A percentile compares a stretch with the other conserved stretches of the same genome.
Evolutionary conservation across 2,113 vertebrate species (phyloP).

Genomic region (Ictidomys tridecemlineatus): DNA sequence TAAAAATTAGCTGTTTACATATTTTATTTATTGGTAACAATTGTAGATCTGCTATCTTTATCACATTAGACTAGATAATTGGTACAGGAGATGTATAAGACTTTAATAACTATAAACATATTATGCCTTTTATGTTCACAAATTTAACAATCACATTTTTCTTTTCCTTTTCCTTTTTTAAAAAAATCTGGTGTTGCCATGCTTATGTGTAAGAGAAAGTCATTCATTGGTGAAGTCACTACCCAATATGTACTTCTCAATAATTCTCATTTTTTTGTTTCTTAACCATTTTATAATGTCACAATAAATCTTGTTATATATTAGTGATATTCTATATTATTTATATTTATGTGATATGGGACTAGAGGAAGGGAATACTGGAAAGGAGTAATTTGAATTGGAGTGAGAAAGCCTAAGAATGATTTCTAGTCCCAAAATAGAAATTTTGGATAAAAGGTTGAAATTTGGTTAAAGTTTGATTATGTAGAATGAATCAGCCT

Average conservation of each 20-base stretch:
- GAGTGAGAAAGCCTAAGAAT: background rate
- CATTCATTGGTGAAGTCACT: background rate
- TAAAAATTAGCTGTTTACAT: background rate
- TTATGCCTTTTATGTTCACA: background rate
- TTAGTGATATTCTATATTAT: background rate
- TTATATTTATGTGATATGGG: background rate
- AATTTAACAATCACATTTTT: background rate
- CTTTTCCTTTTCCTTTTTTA: background rate
- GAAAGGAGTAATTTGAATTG: background rate
- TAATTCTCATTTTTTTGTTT: background rate
- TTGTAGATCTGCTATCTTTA: background rate
- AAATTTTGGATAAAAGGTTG: background rate
- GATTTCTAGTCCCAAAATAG: background rate
- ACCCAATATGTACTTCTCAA: background rate
- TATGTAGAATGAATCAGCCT: background rate
- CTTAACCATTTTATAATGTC: background rate
- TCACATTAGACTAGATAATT: background rate
- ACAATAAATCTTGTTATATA: background rate
- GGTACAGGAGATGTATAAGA: background rate
- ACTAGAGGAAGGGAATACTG: too few species aligned
- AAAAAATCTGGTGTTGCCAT: background rate
- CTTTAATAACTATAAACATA: background rate
- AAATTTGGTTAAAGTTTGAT: background rate
- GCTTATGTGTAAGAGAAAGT: background rate
- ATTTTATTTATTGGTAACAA: background rate